Conservation (phyloP, 1,140 invertebrate genomes). For the Neuroterus valhalla region DNA sequence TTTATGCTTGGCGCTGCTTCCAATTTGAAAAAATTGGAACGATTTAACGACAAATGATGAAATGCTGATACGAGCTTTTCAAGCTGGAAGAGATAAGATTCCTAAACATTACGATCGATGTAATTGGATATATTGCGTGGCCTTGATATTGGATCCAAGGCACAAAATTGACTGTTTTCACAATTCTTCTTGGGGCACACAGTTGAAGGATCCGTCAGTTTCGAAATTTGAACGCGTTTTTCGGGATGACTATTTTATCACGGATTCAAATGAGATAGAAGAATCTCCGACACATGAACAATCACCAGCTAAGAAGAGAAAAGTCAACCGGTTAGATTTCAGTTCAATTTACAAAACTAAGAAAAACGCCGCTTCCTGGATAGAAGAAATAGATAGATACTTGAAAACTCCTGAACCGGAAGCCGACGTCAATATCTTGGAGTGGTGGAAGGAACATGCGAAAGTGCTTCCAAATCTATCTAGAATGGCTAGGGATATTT, state of each 20-base stretch:
- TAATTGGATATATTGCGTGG: slow-evolving; percentile 65
- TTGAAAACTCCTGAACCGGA: not conserved
- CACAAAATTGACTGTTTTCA: slow-evolving; percentile 66
- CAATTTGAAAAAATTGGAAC: slow-evolving; percentile 30
- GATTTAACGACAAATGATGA: not conserved
- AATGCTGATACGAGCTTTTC: not conserved
- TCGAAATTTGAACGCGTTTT: slow-evolving; percentile 44
- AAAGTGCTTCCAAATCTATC: not conserved
- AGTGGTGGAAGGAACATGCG: not conserved
- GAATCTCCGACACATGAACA: no score
- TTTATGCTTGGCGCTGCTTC: slow-evolving; percentile 35
- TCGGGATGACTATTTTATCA: slow-evolving; percentile 46
- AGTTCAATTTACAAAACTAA: not conserved
- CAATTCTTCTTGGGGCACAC: slow-evolving; percentile 60
- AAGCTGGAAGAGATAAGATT: slow-evolving; percentile 62
- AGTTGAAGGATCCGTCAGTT: slow-evolving; percentile 56
- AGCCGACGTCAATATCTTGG: not conserved
- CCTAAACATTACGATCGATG: slow-evolving; percentile 62
- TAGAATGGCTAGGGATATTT: not conserved
- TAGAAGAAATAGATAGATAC: not conserved
- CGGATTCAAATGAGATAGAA: not conserved
- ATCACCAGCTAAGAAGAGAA: no score
- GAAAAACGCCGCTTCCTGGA: not conserved
- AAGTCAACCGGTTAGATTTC: no score
- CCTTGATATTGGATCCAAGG: slow-evolving; percentile 65